Conservation (phyloP, 2,797 vertebrate species). For the Gymnoscopelus microlampas region DNA sequence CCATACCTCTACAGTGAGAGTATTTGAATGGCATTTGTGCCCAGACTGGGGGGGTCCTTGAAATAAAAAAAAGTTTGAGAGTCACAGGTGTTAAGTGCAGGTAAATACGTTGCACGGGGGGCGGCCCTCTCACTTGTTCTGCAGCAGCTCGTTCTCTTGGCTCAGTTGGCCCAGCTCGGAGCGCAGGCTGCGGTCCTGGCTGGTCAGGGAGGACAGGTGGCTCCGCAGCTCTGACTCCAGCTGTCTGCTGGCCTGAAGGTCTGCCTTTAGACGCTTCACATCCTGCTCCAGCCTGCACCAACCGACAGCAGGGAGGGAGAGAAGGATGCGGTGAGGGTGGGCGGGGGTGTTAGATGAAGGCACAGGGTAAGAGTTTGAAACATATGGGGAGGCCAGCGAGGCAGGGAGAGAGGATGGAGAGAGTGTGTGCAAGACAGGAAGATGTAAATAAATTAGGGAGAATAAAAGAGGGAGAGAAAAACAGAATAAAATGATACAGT, state of each 20-base stretch:
- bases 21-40: no score
- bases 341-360: background rate
- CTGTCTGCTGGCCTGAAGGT: constrained; percentile 96
- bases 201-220: constrained; percentile 92
- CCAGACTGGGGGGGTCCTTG: no score
- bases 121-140: constrained; percentile 90
- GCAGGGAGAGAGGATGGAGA: no score
- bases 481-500: no score
- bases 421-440: no score
- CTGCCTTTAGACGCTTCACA: constrained; percentile 96
- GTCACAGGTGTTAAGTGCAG: background rate
- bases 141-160: constrained; percentile 96
- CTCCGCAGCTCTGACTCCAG: constrained; percentile 94
- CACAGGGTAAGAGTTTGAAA: no score
- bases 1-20: no score
- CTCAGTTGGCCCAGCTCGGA: constrained; percentile 94
- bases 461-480: no score
- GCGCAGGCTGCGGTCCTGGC: constrained; percentile 90
- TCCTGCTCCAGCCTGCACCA: constrained; percentile 93
- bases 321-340: background rate
- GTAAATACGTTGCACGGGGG: background rate
- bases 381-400: background rate
- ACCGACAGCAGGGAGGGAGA: background rate
- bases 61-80: no score
- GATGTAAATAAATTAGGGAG: no score